phyloP scores from a whole-genome alignment of 1,140 invertebrate species.

The Magallana gigas region DNA sequence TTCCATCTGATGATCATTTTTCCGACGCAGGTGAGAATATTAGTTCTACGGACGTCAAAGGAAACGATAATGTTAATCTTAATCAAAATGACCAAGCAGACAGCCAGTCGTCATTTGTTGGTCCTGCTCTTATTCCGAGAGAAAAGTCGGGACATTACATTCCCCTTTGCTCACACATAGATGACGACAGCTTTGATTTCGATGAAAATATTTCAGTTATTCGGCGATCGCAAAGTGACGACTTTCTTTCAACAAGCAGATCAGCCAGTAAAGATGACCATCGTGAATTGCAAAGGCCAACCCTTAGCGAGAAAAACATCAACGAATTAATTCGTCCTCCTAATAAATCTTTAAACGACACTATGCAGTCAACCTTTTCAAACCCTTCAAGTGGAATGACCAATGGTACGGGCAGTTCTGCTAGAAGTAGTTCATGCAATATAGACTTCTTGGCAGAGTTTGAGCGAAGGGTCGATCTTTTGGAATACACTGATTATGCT shows the following conservation, averaged over 20 bases:
- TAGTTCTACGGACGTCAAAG: background rate
- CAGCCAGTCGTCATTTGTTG: background rate
- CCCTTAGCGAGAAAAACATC: background rate
- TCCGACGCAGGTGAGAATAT: background rate
- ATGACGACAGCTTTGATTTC: background rate
- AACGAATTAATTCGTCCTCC: background rate
- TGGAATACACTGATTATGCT: background rate
- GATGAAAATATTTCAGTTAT: conserved; percentile 14
- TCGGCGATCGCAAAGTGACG: conserved; percentile 16
- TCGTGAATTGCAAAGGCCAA: background rate
- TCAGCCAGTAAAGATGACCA: background rate
- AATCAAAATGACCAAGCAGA: background rate
- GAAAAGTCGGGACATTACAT: background rate
- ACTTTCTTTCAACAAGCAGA: background rate
- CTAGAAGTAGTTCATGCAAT: background rate
- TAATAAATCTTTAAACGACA: background rate
- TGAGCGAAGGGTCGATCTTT: conserved; percentile 8
- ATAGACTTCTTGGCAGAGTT: background rate
- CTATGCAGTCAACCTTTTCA: background rate
- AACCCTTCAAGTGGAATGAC: background rate
- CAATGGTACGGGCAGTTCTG: background rate
- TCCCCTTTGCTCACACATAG: background rate
- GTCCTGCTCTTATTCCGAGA: background rate
- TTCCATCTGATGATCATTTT: background rate
- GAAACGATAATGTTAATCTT: background rate